Conservation (phyloP, 1,140 invertebrate species). For the Thalassaphorura encarpata region DNA sequence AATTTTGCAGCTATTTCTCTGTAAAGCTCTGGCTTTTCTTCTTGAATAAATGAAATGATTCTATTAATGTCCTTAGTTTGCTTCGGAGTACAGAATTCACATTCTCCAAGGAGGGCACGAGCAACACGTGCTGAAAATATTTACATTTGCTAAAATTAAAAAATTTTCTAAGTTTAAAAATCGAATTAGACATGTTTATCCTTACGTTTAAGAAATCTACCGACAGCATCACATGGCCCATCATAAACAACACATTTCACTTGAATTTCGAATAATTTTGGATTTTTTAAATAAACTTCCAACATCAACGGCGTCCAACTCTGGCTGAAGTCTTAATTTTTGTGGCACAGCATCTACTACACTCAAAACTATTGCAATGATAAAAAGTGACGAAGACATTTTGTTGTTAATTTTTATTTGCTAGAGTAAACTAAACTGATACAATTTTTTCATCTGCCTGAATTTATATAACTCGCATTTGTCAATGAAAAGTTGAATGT, state of each 20-base stretch:
- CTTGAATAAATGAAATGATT: constrained; percentile 4
- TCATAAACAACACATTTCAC: constrained; percentile 6
- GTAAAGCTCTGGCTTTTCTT: constrained; percentile 13
- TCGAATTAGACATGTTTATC: background rate
- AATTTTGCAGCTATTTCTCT: constrained; percentile 7
- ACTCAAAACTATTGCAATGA: too few species aligned
- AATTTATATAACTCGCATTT: too few species aligned
- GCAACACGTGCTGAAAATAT: constrained; percentile 11
- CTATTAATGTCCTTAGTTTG: constrained; percentile 5
- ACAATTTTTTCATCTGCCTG: too few species aligned
- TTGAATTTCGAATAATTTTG: background rate
- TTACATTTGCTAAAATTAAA: background rate
- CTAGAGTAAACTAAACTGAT: too few species aligned
- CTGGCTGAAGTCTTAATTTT: too few species aligned
- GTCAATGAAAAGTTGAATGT: too few species aligned
- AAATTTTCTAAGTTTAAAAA: background rate
- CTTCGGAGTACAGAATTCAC: constrained; percentile 14
- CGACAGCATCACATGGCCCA: constrained; percentile 17
- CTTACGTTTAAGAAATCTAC: constrained; percentile 10
- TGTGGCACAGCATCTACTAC: too few species aligned
- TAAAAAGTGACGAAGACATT: too few species aligned
- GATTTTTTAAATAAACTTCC: background rate
- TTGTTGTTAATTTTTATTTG: too few species aligned
- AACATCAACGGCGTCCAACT: background rate
- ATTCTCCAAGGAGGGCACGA: constrained; percentile 7